phyloP scores from a whole-genome alignment of 2,888 invertebrate species.

The Prosapia bicincta region DNA sequence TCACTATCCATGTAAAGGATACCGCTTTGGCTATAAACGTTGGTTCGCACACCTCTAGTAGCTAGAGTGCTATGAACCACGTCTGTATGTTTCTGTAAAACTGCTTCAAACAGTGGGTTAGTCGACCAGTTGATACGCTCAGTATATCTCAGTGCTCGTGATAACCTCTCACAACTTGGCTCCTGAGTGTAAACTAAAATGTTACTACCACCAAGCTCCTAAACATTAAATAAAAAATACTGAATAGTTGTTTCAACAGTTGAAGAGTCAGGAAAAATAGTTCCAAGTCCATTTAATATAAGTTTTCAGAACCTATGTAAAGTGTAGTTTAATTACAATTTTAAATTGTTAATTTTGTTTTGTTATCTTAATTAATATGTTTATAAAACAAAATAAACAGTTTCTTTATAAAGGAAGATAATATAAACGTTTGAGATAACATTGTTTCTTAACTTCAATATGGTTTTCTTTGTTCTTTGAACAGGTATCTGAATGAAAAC shows the following conservation, averaged over 20 bases:
- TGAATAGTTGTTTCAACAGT: not conserved
- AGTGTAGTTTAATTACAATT: no score
- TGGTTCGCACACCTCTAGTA: conserved; percentile 11
- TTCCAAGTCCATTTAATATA: no score
- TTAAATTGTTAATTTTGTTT: no score
- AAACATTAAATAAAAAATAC: not conserved
- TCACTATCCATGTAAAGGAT: conserved; percentile 17
- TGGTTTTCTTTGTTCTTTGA: no score
- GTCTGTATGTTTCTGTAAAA: conserved; percentile 14
- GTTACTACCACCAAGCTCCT: conserved; percentile 22
- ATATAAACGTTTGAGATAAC: no score
- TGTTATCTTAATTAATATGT: no score
- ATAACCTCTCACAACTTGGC: conserved; percentile 16
- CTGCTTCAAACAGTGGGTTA: conserved; percentile 17
- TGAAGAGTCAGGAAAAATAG: no score
- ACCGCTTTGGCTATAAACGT: conserved; percentile 15
- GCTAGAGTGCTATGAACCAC: conserved; percentile 6
- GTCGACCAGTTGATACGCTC: conserved; percentile 13
- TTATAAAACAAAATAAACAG: no score
- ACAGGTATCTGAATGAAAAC: no score
- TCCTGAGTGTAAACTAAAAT: conserved; percentile 21
- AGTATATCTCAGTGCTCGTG: conserved; percentile 11
- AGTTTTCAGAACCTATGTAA: no score
- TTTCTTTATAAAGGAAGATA: no score
- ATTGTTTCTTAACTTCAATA: no score